Base-by-base conservation (phyloP, 2,797 vertebrate genomes). In the Pelobates cultripes region DNA sequence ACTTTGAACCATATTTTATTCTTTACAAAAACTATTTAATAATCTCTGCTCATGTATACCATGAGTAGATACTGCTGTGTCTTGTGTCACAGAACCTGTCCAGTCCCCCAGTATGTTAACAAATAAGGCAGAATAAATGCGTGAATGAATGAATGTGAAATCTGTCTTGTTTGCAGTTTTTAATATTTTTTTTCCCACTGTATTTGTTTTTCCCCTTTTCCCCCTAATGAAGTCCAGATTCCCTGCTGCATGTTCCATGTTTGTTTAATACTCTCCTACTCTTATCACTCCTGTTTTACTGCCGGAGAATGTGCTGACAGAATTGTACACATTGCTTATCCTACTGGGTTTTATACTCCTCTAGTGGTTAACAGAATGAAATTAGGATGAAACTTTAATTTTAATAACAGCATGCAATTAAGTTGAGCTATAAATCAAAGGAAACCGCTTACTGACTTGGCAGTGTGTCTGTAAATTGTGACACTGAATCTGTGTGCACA, bases 291-390 rank as follows among this genome's bases (percentile, higher is more conserved):
- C 17, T 66, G 82, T 76, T 84, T 72, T 60, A 79, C 70, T 72
- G 67, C 43, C 55, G 7, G 79, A 80, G 77, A 84, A 79, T 84
- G 72, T 80, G 82, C 82, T 84, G 82, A 84, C 82, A 71, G 73
- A 43, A 4, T 8, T 60, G 70, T 43, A 72, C 73, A 80, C 68
- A 66, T 71, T 72, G 68, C 67, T 78, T 44, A 75, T 72, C 41
- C 72, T 28, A 14, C 68, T 66, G 42, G 7, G 71, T 83, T 69
- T 67, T 75, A 63, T 70, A 75, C 71, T 55, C 55, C 40, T 70
- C 8, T 79, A 70, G 72, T 13, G 43, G 66, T 79, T 75, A 75
- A 55, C 68, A 4, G 43, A 57, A 28, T 75, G 61, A 83, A 79
- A 71, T 53, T 55, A 42, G 10, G 64, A 72, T 64, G 45, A 28